Percentiles rank a stretch among this genome's conserved stretches.
Evolutionary conservation across 2,113 vertebrate genomes (phyloP).

Genomic region (Benitochromis conjunctus): DNA sequence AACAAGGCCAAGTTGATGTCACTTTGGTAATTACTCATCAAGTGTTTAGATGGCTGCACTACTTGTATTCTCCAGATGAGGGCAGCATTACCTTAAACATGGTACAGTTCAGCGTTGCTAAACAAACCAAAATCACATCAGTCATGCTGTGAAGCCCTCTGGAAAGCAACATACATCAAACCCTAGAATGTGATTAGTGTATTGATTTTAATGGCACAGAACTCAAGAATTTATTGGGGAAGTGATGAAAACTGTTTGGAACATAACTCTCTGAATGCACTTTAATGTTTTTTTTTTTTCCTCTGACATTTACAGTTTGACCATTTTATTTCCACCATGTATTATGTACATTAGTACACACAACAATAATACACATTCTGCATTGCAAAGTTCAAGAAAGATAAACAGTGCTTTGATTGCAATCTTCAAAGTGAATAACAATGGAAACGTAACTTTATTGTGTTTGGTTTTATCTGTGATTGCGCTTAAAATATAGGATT

Average conservation of each 20-base stretch:
- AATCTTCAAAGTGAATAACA: not conserved
- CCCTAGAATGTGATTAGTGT: slow-evolving; percentile 15
- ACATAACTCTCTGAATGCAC: not conserved
- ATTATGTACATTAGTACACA: not conserved
- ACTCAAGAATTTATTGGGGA: not conserved
- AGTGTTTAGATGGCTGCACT: not conserved
- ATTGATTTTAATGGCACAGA: slow-evolving; percentile 34
- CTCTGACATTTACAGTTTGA: not conserved
- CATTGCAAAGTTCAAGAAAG: slow-evolving; percentile 2
- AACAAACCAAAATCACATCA: slow-evolving; percentile 12
- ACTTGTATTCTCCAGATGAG: slow-evolving; percentile 21
- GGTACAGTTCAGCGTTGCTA: not conserved
- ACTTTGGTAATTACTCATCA: not conserved
- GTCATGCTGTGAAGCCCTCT: not conserved
- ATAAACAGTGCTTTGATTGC: not conserved
- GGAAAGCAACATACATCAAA: slow-evolving; percentile 28
- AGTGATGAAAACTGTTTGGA: not conserved
- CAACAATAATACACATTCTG: not conserved
- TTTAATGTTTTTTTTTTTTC: not conserved
- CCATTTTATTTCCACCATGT: not conserved
- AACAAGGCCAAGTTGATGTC: not conserved
- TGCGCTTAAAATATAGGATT: not conserved
- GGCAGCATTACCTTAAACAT: slow-evolving; percentile 55
- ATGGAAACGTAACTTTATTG: not conserved
- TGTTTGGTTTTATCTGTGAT: not conserved